A percentile compares a stretch with the other conserved stretches of the same genome.
These are phyloP conservation scores for Tragopan temminckii DNA, from an alignment of 2,797 vertebrate species.

Conservation along the genomic window DNA sequence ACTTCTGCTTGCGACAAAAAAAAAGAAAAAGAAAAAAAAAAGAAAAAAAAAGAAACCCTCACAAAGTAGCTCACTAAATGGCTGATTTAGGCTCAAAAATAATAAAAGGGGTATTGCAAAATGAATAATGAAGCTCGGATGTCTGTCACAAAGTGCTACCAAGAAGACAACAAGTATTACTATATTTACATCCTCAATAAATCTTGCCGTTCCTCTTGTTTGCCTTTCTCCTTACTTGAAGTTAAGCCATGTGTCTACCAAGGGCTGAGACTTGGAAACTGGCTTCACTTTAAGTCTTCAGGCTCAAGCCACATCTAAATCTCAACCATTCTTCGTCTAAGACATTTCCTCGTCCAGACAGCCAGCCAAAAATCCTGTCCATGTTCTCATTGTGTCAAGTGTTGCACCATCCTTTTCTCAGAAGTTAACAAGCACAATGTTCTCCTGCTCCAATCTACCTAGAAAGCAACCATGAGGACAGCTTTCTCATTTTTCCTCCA, in stretches of 20 bases:
- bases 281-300: neutral
- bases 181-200: neutral
- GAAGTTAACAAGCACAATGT: neutral
- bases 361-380: neutral
- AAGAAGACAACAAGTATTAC: neutral
- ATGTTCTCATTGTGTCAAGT: neutral
- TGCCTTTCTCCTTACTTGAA: neutral
- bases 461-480: neutral
- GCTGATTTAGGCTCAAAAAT: neutral
- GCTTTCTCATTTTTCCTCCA: neutral
- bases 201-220: neutral
- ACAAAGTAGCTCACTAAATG: neutral
- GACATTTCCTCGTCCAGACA: slow-evolving; percentile 9
- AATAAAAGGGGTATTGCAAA: neutral
- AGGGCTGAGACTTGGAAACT: neutral
- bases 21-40: too few species aligned
- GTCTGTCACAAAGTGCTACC: neutral
- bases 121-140: neutral
- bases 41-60: neutral
- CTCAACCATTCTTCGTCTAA: neutral
- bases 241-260: neutral
- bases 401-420: neutral
- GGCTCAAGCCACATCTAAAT: neutral
- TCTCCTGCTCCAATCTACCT: neutral
- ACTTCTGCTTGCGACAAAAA: neutral